These are phyloP conservation scores for Arctia plantaginis DNA, from an alignment of 2,888 invertebrate species.

Conservation along the genomic window DNA sequence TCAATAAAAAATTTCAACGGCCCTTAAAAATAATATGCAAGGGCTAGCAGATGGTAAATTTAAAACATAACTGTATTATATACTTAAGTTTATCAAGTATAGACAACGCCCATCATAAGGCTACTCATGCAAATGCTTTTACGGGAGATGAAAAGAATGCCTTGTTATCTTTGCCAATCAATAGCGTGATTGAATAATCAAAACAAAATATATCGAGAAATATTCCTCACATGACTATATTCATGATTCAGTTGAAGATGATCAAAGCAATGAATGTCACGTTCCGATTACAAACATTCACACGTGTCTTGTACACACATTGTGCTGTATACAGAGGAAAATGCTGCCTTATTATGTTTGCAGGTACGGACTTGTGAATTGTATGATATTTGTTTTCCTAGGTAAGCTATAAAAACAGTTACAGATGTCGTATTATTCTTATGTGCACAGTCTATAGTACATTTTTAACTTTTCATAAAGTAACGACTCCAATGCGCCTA, in stretches of 20 bases:
- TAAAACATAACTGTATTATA: neutral
- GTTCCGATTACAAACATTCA: constrained; percentile 36
- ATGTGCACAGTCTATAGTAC: neutral
- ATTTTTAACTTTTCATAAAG: neutral
- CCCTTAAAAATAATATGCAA: neutral
- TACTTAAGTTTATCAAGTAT: neutral
- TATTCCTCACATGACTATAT: constrained; percentile 11
- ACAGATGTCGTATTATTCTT: neutral
- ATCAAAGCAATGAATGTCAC: constrained; percentile 26
- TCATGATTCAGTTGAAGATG: constrained; percentile 9
- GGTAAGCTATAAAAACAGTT: neutral
- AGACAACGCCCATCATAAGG: neutral
- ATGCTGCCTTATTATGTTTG: constrained; percentile 6
- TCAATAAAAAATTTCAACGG: neutral
- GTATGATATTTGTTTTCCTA: constrained; percentile 8
- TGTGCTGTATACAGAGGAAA: constrained; percentile 20
- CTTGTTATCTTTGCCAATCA: constrained; percentile 12
- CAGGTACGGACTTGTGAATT: constrained; percentile 1
- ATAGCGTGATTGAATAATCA: constrained; percentile 6
- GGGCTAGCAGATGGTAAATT: neutral
- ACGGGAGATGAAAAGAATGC: neutral
- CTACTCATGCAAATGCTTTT: neutral
- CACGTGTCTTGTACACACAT: constrained; percentile 32
- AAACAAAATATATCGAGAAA: neutral
- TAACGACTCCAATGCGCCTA: neutral